Percentiles rank a stretch among this genome's conserved stretches.
These are phyloP conservation scores for Meteorus sp. DNA, from an alignment of 1,140 invertebrate genomes.

Conservation along the genomic window DNA sequence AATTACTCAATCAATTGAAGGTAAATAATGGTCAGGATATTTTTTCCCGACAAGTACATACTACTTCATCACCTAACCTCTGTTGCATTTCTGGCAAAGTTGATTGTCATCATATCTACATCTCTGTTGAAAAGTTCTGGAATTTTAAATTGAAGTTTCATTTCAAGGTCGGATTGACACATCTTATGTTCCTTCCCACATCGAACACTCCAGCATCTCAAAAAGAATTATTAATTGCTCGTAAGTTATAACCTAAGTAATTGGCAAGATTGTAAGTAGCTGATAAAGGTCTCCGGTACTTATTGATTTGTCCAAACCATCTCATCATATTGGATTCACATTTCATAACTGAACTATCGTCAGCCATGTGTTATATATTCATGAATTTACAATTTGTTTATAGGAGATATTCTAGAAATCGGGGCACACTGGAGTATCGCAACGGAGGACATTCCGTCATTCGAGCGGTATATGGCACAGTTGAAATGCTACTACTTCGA, in stretches of 20 bases:
- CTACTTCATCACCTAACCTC: conserved; percentile 37
- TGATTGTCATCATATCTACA: conserved; percentile 51
- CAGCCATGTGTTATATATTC: background rate
- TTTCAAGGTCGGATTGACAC: conserved; percentile 77
- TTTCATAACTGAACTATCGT: no score
- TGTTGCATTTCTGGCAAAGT: conserved; percentile 40
- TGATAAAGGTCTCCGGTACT: no score
- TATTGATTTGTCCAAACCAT: no score
- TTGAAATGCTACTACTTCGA: conserved; percentile 97
- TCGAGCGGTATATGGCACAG: conserved; percentile 96
- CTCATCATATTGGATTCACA: no score
- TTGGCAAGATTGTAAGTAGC: background rate
- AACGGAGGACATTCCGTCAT: conserved; percentile 88
- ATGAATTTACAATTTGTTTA: conserved; percentile 37
- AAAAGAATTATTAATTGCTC: conserved; percentile 84
- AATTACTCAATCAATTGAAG: conserved; percentile 74
- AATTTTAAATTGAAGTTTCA: conserved; percentile 14
- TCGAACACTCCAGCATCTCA: conserved; percentile 76
- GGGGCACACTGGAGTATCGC: conserved; percentile 94
- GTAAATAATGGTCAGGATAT: conserved; percentile 55
- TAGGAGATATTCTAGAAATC: conserved; percentile 90
- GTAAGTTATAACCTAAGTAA: no score
- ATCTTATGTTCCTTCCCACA: conserved; percentile 85
- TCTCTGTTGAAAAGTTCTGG: background rate
- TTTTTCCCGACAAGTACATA: conserved; percentile 19